A percentile compares a stretch with the other conserved stretches of the same genome.
These are phyloP conservation scores for Iguana delicatissima DNA, from an alignment of 2,797 vertebrate species.

Conservation along the genomic window DNA sequence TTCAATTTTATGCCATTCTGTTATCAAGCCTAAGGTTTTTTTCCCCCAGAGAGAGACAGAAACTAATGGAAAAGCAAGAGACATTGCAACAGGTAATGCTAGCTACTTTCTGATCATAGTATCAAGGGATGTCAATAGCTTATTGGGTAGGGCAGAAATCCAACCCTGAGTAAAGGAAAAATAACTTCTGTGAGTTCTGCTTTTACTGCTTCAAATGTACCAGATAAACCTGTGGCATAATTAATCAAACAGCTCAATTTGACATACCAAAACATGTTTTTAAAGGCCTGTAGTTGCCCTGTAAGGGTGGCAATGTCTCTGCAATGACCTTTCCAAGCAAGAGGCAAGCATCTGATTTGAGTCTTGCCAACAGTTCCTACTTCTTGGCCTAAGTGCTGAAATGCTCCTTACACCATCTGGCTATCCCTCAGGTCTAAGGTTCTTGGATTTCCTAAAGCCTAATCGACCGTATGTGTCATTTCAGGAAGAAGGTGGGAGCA, in stretches of 20 bases:
- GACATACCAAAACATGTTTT: neutral
- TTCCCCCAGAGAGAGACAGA: too few relatives aligned
- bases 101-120: too few relatives aligned
- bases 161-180: too few relatives aligned
- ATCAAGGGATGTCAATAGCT: too few relatives aligned
- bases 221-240: neutral
- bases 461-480: neutral
- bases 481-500: neutral
- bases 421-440: neutral
- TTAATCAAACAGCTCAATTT: neutral
- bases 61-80: too few relatives aligned
- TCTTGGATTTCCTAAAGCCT: slow-evolving; percentile 13
- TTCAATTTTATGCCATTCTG: too few relatives aligned
- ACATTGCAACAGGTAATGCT: too few relatives aligned
- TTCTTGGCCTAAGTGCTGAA: neutral
- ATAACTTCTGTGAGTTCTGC: too few relatives aligned
- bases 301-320: neutral
- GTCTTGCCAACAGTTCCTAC: neutral
- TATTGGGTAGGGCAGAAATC: too few relatives aligned
- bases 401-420: slow-evolving; percentile 1
- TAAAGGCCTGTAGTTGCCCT: neutral
- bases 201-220: neutral
- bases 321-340: neutral
- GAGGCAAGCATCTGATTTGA: neutral
- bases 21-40: too few relatives aligned